Conservation (phyloP, 1,140 invertebrate genomes). For the Asbolus verrucosus region DNA sequence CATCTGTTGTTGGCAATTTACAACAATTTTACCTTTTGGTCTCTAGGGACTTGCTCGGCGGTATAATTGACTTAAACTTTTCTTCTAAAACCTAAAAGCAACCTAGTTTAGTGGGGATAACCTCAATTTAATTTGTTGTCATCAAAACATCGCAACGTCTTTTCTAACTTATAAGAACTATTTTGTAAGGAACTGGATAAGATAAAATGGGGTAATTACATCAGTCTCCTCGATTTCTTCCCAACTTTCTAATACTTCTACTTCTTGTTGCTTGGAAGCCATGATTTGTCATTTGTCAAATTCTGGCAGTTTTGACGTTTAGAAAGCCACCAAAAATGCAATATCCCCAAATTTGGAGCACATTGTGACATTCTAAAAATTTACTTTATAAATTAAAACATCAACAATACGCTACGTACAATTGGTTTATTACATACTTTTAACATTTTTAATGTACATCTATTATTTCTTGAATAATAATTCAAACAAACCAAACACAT, state of each 20-base stretch:
- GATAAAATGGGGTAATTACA: constrained; percentile 56
- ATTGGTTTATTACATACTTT: too few species aligned
- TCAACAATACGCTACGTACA: too few species aligned
- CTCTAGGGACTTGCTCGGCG: constrained; percentile 56
- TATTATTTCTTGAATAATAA: background rate
- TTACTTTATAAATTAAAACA: too few species aligned
- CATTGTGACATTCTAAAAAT: too few species aligned
- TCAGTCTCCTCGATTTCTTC: constrained; percentile 65
- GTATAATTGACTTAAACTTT: constrained; percentile 61
- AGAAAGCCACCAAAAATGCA: too few species aligned
- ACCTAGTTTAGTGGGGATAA: constrained; percentile 46
- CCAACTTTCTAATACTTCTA: constrained; percentile 64
- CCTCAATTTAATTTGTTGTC: constrained; percentile 42
- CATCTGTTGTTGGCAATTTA: background rate
- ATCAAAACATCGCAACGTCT: background rate
- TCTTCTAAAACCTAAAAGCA: constrained; percentile 62
- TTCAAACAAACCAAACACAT: background rate
- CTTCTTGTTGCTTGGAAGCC: constrained; percentile 63
- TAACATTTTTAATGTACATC: too few species aligned
- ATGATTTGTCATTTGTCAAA: constrained; percentile 56
- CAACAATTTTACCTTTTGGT: constrained; percentile 56
- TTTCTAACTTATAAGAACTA: background rate
- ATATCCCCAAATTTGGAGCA: too few species aligned
- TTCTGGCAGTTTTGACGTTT: too few species aligned
- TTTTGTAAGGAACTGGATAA: background rate